These are phyloP conservation scores for Onychostruthus taczanowskii DNA, from an alignment of 2,113 vertebrate species.

Conservation along the genomic window DNA sequence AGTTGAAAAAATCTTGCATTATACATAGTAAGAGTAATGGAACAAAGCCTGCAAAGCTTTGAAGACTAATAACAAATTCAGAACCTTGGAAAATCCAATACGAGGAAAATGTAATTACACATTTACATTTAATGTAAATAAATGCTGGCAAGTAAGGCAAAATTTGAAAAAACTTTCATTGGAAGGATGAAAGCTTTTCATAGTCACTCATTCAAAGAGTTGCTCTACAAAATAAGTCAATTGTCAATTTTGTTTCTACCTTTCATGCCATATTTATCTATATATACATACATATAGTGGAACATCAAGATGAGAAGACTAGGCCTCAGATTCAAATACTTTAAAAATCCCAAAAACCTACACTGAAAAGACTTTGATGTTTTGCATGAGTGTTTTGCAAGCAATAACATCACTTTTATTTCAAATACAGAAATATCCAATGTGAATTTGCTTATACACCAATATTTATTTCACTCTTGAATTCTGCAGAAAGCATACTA, in stretches of 20 bases:
- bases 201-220: background rate
- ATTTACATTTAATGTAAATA: background rate
- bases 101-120: background rate
- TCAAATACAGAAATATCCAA: background rate
- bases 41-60: background rate
- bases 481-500: background rate
- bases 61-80: background rate
- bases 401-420: background rate
- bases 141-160: background rate
- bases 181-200: background rate
- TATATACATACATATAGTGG: background rate
- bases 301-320: background rate
- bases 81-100: background rate
- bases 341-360: background rate
- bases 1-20: background rate
- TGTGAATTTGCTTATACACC: background rate
- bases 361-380: background rate
- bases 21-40: background rate
- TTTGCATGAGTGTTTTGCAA: background rate
- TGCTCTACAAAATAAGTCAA: background rate
- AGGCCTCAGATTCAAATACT: background rate
- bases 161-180: background rate
- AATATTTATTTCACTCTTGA: background rate
- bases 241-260: background rate
- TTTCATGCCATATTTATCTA: background rate